Conservation (phyloP, 2,113 vertebrate genomes). For the Enhydra lutris region DNA sequence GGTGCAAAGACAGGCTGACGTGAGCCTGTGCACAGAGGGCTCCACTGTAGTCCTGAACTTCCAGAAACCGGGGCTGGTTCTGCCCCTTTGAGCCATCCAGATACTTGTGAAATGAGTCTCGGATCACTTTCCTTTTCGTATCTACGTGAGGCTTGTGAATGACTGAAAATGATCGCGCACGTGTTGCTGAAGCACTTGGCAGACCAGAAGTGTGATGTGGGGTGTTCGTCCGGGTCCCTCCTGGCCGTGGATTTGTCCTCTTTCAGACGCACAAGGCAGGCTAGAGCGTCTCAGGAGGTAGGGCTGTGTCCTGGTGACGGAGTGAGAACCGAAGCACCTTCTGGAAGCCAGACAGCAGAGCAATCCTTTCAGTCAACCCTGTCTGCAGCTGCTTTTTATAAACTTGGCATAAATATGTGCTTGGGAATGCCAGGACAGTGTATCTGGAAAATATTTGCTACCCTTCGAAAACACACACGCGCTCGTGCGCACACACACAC, state of each 20-base stretch:
- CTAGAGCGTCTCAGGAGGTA: slow-evolving; percentile 43
- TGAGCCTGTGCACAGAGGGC: fast-evolving
- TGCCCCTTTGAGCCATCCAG: not conserved
- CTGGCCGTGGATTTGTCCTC: fast-evolving
- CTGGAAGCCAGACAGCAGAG: slow-evolving; percentile 87
- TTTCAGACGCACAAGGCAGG: not conserved
- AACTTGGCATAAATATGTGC: slow-evolving; percentile 82
- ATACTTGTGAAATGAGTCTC: not conserved
- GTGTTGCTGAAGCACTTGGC: not conserved
- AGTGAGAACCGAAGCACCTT: slow-evolving; percentile 79
- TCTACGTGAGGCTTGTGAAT: not conserved
- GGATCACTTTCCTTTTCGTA: not conserved
- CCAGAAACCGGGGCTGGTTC: not conserved
- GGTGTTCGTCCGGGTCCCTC: fast-evolving
- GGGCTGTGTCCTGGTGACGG: slow-evolving; percentile 64
- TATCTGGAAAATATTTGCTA: slow-evolving; percentile 89
- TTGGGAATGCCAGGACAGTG: slow-evolving; percentile 84
- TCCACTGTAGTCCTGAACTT: not conserved
- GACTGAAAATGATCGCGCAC: not conserved
- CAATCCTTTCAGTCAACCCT: slow-evolving; percentile 87
- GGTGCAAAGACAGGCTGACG: fast-evolving
- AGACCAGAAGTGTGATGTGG: not conserved
- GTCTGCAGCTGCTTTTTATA: slow-evolving; percentile 88
- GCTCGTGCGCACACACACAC: slow-evolving; percentile 69
- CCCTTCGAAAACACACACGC: slow-evolving; percentile 79